Evolutionary conservation across 2,113 vertebrate genomes (phyloP).

Genomic region (Psophia crepitans): DNA sequence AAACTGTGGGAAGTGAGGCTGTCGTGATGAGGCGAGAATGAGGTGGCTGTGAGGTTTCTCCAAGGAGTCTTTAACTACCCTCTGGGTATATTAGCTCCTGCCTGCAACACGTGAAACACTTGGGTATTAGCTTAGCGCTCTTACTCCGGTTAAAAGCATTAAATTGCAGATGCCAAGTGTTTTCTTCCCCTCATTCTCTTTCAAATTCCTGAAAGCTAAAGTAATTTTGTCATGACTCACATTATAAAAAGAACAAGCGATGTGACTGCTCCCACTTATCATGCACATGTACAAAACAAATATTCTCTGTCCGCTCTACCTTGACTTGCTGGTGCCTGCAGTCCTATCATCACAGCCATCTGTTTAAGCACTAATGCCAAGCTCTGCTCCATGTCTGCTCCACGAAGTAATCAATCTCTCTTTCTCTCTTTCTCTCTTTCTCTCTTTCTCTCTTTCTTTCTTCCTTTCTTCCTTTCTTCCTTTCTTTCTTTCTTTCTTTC

Average conservation of each 20-base stretch:
- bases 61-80: constrained; percentile 43
- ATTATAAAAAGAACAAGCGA: constrained; percentile 77
- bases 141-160: constrained; percentile 76
- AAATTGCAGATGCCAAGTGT: constrained; percentile 74
- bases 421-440: not conserved
- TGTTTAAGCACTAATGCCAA: constrained; percentile 50
- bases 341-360: constrained; percentile 41
- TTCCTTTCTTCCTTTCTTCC: not conserved
- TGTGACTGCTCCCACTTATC: constrained; percentile 72
- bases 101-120: constrained; percentile 55
- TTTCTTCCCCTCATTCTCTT: constrained; percentile 60
- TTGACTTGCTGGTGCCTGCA: constrained; percentile 53
- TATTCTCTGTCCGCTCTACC: constrained; percentile 56
- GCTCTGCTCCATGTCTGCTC: not conserved
- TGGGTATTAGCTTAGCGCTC: constrained; percentile 69
- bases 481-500: not conserved
- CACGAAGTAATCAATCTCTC: not conserved
- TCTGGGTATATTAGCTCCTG: constrained; percentile 54
- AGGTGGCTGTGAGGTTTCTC: constrained; percentile 23
- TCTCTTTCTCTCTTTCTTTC: not conserved
- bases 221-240: constrained; percentile 79
- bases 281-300: constrained; percentile 63
- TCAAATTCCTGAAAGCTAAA: constrained; percentile 75
- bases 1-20: constrained; percentile 28
- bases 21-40: constrained; percentile 20